Conservation (phyloP, 2,113 vertebrate genomes). For the Garra rufa region DNA sequence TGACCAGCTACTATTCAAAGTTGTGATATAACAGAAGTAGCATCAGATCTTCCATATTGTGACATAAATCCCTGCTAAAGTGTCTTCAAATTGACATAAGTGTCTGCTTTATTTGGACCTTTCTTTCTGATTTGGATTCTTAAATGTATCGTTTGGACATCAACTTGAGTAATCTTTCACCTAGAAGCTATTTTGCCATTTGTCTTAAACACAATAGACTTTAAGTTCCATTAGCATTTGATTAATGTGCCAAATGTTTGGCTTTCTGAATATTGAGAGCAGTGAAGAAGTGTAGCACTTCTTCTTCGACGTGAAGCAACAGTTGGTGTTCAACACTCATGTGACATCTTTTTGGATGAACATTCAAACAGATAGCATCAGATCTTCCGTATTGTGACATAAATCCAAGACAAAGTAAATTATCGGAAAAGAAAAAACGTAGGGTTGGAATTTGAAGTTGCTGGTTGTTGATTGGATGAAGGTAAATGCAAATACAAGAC, state of each 20-base stretch:
- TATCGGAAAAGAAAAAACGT: not conserved
- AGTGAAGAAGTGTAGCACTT: constrained; percentile 48
- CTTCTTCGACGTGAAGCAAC: constrained; percentile 3
- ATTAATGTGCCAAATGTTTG: constrained; percentile 46
- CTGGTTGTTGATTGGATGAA: not conserved
- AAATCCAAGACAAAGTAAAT: not conserved
- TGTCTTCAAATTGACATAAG: constrained; percentile 23
- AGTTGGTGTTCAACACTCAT: constrained; percentile 40
- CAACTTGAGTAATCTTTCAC: constrained; percentile 34
- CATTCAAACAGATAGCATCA: constrained; percentile 31
- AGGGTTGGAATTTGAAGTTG: not conserved
- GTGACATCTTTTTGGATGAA: constrained; percentile 59
- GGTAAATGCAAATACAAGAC: not conserved
- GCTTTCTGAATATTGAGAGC: constrained; percentile 13
- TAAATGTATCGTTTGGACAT: constrained; percentile 24
- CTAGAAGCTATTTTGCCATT: constrained; percentile 40
- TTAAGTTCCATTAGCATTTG: constrained; percentile 27
- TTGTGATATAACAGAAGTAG: not conserved
- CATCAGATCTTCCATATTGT: not conserved
- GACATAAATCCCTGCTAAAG: not conserved
- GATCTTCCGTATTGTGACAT: not conserved
- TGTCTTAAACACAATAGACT: constrained; percentile 36
- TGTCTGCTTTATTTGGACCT: constrained; percentile 7
- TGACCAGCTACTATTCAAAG: not conserved
- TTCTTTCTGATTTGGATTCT: not conserved